These are phyloP conservation scores for Ischnura elegans DNA, from an alignment of 2,888 invertebrate species.

Conservation along the genomic window DNA sequence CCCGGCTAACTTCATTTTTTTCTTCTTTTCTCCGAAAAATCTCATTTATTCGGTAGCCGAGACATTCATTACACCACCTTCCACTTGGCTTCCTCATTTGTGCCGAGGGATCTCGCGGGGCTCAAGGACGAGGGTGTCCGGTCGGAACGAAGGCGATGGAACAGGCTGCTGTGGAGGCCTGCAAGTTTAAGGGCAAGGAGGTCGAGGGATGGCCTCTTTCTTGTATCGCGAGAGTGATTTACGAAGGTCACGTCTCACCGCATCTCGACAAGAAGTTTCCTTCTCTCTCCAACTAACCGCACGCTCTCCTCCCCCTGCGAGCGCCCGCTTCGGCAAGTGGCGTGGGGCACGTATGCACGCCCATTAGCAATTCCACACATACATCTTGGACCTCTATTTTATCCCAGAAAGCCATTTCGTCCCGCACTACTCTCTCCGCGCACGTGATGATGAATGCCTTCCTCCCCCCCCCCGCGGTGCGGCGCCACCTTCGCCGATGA, in stretches of 20 bases:
- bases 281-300: no score
- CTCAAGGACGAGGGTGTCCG: background rate
- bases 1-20: no score
- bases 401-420: background rate
- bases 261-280: conserved; percentile 1
- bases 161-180: background rate
- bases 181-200: background rate
- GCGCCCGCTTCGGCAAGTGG: background rate
- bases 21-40: no score
- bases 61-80: no score
- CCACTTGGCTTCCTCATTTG: no score
- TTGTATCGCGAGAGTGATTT: background rate
- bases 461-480: no score
- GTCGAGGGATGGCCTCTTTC: background rate
- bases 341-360: background rate
- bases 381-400: background rate
- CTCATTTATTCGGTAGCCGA: no score
- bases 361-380: conserved; percentile 8
- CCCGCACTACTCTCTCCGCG: background rate
- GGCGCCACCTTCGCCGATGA: no score
- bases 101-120: no score
- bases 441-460: no score
- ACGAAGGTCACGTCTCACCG: background rate
- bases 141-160: background rate
- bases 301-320: background rate